Evolutionary conservation across 2,797 vertebrate genomes (phyloP).

Genomic region (Alcedo quadribrachys): DNA sequence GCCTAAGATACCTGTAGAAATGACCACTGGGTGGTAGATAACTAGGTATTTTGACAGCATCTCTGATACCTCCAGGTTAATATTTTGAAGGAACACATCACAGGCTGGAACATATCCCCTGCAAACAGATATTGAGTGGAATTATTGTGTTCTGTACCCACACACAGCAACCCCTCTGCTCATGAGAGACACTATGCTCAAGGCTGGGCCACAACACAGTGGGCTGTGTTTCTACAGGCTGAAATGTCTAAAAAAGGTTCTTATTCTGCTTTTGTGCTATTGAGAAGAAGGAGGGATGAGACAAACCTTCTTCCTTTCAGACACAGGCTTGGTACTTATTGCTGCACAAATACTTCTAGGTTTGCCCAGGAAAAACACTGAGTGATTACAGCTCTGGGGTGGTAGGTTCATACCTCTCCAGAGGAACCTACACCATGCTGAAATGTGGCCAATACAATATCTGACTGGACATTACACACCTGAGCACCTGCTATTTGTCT

Average conservation of each 20-base stretch:
- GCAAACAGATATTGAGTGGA: neutral
- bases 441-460: rapidly evolving
- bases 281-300: neutral
- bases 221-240: neutral
- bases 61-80: neutral
- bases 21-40: neutral
- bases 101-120: neutral
- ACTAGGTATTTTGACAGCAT: neutral
- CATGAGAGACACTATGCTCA: rapidly evolving
- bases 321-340: neutral
- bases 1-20: neutral
- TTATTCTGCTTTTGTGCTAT: neutral
- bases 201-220: neutral
- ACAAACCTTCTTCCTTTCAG: neutral
- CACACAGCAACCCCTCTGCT: neutral
- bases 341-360: neutral
- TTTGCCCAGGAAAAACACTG: neutral
- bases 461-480: neutral
- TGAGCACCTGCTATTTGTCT: neutral
- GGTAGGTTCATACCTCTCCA: neutral
- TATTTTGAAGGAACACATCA: neutral
- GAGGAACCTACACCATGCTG: neutral
- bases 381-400: neutral
- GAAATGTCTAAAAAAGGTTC: neutral
- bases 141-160: neutral